Percentiles rank a stretch among this genome's conserved stretches.
These are phyloP conservation scores for Porites australiensis DNA, from an alignment of 64 coral and sea anemone species.

Conservation along the genomic window DNA sequence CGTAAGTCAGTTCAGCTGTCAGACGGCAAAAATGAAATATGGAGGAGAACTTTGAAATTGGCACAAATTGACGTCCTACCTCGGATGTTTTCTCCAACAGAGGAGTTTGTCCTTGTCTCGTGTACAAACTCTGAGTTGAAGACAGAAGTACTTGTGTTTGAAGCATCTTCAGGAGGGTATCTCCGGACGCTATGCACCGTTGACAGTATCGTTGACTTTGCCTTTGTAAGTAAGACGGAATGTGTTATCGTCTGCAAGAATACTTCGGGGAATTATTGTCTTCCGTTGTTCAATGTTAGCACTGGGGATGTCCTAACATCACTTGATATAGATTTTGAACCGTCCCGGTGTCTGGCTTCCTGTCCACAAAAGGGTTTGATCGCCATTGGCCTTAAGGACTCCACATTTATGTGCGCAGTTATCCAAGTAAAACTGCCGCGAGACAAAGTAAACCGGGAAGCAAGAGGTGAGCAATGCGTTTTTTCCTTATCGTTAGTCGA, in stretches of 20 bases:
- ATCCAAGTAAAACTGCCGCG: neutral
- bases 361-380: neutral
- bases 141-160: neutral
- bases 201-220: too few species aligned
- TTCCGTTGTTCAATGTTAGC: neutral
- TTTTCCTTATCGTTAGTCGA: too few species aligned
- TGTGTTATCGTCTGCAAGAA: neutral
- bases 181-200: neutral
- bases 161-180: neutral
- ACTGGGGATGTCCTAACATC: neutral
- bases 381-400: neutral
- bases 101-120: neutral
- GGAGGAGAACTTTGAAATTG: neutral
- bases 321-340: neutral
- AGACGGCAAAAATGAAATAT: neutral
- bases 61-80: too few species aligned
- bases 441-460: neutral
- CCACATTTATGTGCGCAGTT: neutral
- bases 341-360: neutral
- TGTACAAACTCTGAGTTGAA: neutral
- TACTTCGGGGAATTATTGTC: too few species aligned
- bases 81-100: conserved; percentile 11
- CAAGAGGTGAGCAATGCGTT: neutral
- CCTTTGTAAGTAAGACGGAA: neutral
- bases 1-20: neutral